Evolutionary conservation across 2,113 vertebrate species (phyloP).

Genomic region (Anguilla japonica): DNA sequence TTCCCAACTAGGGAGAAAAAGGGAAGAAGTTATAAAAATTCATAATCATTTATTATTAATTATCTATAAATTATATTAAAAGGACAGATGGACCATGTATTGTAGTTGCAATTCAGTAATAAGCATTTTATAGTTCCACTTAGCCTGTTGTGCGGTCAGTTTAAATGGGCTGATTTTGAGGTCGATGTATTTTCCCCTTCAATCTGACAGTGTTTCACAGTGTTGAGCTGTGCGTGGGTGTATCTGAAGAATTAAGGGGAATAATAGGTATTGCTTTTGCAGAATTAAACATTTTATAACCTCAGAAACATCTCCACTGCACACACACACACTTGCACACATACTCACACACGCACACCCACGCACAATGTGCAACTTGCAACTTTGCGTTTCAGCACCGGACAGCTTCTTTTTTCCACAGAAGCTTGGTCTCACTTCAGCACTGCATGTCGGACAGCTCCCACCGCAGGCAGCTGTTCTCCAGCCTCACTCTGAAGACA

Average conservation of each 20-base stretch:
- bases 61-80: no score
- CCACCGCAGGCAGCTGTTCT: neutral
- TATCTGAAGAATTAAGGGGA: neutral
- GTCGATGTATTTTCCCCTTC: no score
- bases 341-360: neutral
- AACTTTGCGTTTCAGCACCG: slow-evolving; percentile 36
- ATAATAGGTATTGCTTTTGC: neutral
- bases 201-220: no score
- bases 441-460: neutral
- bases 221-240: neutral
- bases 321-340: neutral
- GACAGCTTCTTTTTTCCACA: slow-evolving; percentile 18
- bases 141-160: no score
- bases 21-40: no score
- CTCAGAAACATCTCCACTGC: neutral
- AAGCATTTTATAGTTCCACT: no score
- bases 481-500: neutral
- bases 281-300: neutral
- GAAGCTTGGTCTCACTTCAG: neutral
- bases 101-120: no score
- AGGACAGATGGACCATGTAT: no score
- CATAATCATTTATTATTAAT: no score
- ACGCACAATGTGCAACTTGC: no score
- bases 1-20: no score
- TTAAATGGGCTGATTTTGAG: no score